Evolutionary conservation across 2,797 vertebrate genomes (phyloP), one percentile per base, ranked within the genome.

Genomic region (Lacerta agilis): DNA sequence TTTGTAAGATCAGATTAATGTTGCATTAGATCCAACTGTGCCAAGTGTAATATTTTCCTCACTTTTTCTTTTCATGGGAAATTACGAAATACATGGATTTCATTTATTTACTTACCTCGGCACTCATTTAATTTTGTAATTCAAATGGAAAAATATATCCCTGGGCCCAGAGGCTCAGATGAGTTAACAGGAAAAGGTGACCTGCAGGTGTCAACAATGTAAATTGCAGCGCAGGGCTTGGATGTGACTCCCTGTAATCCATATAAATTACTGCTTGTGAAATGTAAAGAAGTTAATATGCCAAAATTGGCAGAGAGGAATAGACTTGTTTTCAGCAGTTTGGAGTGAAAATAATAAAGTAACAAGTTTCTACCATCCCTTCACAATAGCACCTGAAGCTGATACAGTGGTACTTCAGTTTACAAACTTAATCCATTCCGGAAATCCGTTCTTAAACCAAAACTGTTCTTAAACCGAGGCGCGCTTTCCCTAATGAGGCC

Each of bases 51-150:
- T 93, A 9, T 89, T 92, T 94, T 92, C 91, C 88, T 88, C 61
- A 45, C 80, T 92, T 87, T 69, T 82, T 93, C 91, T 92, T 92
- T 93, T 87, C 84, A 0, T n/a, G 8, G 38, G 82, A 90, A 85
- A 91, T 94, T 91, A 45, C 89, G 90, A 94, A 91, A 49, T 17
- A 75, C 82, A 85, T 64, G 61, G 33, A 13, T 69, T 67, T 81
- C 64, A 58, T 20, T 20, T 38, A 33, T 36, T 43, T 78, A 33
- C 45, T 27, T 55, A 36, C 58, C 69, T 49, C 64, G 9, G 0
- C 79, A 90, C 90, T 89, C 91, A 49, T 79, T 86, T 94, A 91
- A 95, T 93, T 93, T 94, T 91, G 92, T 94, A 93, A 93, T 89
- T 93, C 0, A 0, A 79, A 90, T 94, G 88, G 91, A 93, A 93